Conservation (phyloP, 2,888 invertebrate genomes). For the Drosophila nr. medialis region DNA sequence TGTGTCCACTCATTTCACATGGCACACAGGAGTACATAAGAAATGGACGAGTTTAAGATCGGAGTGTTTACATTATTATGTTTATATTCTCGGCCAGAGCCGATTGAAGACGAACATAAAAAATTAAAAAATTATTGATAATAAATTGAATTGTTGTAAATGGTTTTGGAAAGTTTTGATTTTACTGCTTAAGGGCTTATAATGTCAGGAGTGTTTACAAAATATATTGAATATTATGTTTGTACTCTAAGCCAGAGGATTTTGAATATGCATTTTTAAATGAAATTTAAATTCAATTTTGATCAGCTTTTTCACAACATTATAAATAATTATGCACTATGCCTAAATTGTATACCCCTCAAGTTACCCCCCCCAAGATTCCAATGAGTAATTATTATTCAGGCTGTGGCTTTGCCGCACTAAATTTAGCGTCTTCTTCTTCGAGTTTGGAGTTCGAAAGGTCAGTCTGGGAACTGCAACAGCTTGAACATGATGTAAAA, state of each 20-base stretch:
- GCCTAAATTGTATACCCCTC: background rate
- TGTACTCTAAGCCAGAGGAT: no score
- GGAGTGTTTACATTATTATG: background rate
- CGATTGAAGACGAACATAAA: background rate
- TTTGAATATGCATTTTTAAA: no score
- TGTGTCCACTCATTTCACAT: background rate
- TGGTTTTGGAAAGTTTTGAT: no score
- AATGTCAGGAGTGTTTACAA: no score
- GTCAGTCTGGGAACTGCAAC: conserved; percentile 39
- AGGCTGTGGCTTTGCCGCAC: background rate
- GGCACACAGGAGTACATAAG: background rate
- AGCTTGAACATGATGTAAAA: conserved; percentile 65
- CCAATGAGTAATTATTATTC: background rate
- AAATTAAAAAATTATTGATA: background rate
- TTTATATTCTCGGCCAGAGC: background rate
- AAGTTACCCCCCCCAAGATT: background rate
- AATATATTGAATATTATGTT: no score
- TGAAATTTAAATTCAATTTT: background rate
- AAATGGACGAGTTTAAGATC: background rate
- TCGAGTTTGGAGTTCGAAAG: conserved; percentile 29
- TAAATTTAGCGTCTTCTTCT: background rate
- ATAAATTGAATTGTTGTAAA: background rate
- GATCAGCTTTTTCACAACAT: background rate
- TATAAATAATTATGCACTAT: background rate
- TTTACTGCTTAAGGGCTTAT: no score